Base-by-base conservation (phyloP, 2,113 vertebrate genomes). In the Pachyramphus minor region DNA sequence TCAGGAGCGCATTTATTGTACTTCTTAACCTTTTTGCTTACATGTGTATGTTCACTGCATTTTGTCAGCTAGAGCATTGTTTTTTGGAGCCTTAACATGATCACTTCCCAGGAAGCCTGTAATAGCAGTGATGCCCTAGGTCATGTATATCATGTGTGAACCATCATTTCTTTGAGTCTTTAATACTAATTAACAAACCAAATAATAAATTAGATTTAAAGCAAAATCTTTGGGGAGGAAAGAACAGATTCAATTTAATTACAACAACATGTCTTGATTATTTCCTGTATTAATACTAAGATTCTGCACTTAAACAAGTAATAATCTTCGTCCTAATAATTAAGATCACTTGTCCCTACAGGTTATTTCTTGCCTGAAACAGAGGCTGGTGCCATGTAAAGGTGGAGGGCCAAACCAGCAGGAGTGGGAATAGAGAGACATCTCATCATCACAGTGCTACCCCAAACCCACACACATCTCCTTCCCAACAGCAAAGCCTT, bases 241-340 rank as follows among this genome's bases (percentile, higher is more conserved):
- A 75, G 59, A 89, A 86, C 24, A 49, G 72, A 71, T 74, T 64
- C 18, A 3, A 33, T 78, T 92, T 93, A 93, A 96, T 90, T 95
- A 91, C 79, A 88, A 39, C 8, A 44, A 67, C 19, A 1, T 52
- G 68, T 83, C 60, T 89, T 94, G 73, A 87, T 76, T 92, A 58
- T 78, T 95, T 82, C 64, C 83, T 64, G 19, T 50, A 72, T 78
- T 87, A 76, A 14, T 84, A 55, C 60, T 24, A 58, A 84, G 17
- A 75, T 87, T 55, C 37, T 82, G 5, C 73, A 71, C 72, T 94
- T 89, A 52, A 91, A 67, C 52, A 88, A 93, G 62, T 37, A 47
- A 86, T 37, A 47, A 86, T 81, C 72, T 89, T 93, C 92, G 68
- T 92, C 56, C 72, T 78, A 84, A 75, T 95, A 92, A 91, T 95